Base-by-base conservation (phyloP, 2,113 vertebrate species). In the Scortum barcoo region DNA sequence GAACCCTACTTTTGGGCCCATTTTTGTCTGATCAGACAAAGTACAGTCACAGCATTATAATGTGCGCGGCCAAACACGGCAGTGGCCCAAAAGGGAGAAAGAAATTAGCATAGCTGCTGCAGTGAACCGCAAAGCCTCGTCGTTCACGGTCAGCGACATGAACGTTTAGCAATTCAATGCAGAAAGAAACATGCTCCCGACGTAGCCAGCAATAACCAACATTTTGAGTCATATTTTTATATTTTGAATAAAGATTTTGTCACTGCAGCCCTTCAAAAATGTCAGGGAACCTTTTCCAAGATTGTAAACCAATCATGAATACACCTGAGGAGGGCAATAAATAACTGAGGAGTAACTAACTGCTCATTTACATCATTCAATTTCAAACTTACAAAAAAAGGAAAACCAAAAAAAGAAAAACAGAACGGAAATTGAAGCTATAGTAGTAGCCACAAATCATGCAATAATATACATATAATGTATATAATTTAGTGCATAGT, bases 11-110 rank as follows among this genome's bases (percentile, higher is more conserved):
- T 38, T 22, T 57, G 57, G 42, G 57, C 58, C 24, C 44, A 53
- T 36, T 73, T 73, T 40, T 77, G 36, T 62, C 62, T 65, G 70
- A 78, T 78, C 79, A 78, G 58, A 76, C 65, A 70, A 42, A 80
- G 46, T 56, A 40, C 70, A 28, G 75, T 73, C 26, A 46, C 46
- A 78, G 54, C 68, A 84, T 72, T 67, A 62, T 71, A 62, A 79
- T 57, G 69, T 67, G 36, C 0, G 8, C 10, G 60, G 81, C 70
- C 65, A 81, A 72, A 72, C 50, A 44, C 16, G 17, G 9, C 61
- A 28, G 33, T 50, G 20, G 36, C 4, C 44, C 58, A 80, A 72
- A 63, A 42, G 3, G n/a, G 58, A 72, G 44, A 77, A 78, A 62
- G 16, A 40, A 54, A 63, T 81, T 61, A 61, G 40, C 68, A 81